These are phyloP conservation scores for Brachionus rotundiformis DNA, from an alignment of 1,140 invertebrate genomes.

Conservation along the genomic window DNA sequence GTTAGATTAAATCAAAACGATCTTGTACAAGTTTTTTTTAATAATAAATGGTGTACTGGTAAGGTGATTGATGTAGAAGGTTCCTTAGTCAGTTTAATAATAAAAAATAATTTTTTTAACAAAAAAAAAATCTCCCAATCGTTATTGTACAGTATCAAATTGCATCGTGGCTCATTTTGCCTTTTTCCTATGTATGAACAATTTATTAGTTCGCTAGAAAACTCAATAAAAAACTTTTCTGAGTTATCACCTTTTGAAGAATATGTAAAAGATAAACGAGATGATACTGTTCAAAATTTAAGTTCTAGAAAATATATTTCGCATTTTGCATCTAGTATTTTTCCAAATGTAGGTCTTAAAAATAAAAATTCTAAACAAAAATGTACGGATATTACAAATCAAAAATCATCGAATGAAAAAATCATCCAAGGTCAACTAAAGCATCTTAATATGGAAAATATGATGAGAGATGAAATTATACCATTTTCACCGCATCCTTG, in stretches of 20 bases:
- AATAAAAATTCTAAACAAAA: background rate
- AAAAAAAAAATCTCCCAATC: background rate
- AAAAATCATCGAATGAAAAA: background rate
- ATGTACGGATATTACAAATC: background rate
- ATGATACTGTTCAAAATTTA: background rate
- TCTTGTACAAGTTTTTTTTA: constrained; percentile 13
- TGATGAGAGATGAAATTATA: constrained; percentile 47
- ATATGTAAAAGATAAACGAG: background rate
- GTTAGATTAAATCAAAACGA: background rate
- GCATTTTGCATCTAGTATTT: constrained; percentile 20
- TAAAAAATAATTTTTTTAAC: constrained; percentile 26
- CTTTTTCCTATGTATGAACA: constrained; percentile 31
- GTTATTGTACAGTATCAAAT: background rate
- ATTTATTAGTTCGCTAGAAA: background rate
- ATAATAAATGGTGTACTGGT: constrained; percentile 1
- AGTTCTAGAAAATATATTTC: constrained; percentile 24
- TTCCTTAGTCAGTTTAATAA: background rate
- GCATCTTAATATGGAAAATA: constrained; percentile 30
- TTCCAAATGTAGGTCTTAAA: background rate
- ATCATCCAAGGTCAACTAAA: constrained; percentile 17
- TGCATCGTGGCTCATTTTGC: constrained; percentile 9
- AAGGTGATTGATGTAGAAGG: constrained; percentile 22
- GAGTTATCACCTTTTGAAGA: background rate
- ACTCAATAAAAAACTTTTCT: background rate
- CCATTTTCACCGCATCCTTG: constrained; percentile 37